Evolutionary conservation across 1,140 invertebrate genomes (phyloP), one percentile per base, ranked within the genome.

Genomic region (Piezodorus guildinii): DNA sequence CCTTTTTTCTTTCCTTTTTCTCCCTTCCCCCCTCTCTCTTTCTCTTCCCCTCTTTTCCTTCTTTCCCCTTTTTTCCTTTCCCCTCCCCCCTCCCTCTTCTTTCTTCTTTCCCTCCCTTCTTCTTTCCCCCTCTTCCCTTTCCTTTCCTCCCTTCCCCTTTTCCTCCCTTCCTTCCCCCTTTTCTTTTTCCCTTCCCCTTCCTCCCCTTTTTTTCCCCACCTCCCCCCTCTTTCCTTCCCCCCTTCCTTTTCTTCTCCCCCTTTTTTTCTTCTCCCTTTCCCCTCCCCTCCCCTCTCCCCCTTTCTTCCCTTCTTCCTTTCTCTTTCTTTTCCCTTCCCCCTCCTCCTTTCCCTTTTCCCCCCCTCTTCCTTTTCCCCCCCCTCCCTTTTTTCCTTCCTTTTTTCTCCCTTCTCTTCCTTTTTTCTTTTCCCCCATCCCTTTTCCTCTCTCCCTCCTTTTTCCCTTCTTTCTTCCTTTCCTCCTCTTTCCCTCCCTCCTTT

Each of bases 161-260:
- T 66, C 65, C 66, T 67, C 63, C 46, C 69, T 68, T 69, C 67
- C 60, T 61, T 52, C 64, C 67, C 60, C 68, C 65, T 67, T 69
- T 69, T 65, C 68, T 68, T 66, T 66, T 49, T 68, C 44, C 64
- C 66, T 51, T 64, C 45, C 61, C 39, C 27, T 39, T 15, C 21
- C 62, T 60, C 27, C 30, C 60, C 21, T 54, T 54, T 46, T 34
- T 54, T 66, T 64, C 67, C 66, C 68, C 54, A 62, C 43, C 62
- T 64, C 34, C 64, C 58, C 21, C 34, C 63, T 67, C 25, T 63
- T 62, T 46, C 51, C 60, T 49, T 58, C 64, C 65, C 44, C 39
- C 60, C 52, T 34, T 30, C 63, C 21, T 56, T 64, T 64, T 68
- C 67, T n/a, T 44, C 45, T 59, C 23, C 39, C 43, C 43, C 58